Conservation (phyloP, 1,140 invertebrate genomes). For the Metaphire vulgaris region DNA sequence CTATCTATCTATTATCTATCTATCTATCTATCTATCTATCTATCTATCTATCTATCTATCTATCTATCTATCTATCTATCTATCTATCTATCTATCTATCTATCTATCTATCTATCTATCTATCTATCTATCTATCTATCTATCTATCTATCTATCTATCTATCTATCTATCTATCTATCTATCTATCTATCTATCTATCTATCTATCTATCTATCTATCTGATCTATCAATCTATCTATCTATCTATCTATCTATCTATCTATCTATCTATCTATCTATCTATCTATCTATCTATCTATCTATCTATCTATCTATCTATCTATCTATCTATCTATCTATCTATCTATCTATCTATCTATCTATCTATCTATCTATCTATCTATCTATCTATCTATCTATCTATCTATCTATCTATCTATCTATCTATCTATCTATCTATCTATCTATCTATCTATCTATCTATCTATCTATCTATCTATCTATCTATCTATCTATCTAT, state of each 20-base stretch:
- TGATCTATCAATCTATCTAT: neutral
- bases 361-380: neutral
- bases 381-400: neutral
- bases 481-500: slow-evolving; percentile 3
- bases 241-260: neutral
- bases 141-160: slow-evolving; percentile 3
- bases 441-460: neutral
- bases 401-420: slow-evolving; percentile 1
- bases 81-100: too few relatives aligned
- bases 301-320: slow-evolving; percentile 3
- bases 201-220: slow-evolving; percentile 3
- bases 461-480: neutral
- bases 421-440: neutral
- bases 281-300: slow-evolving; percentile 3
- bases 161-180: slow-evolving; percentile 3
- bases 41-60: too few relatives aligned
- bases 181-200: slow-evolving; percentile 3
- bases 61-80: too few relatives aligned
- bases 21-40: too few relatives aligned
- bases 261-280: slow-evolving; percentile 1
- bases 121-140: slow-evolving; percentile 3
- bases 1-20: too few relatives aligned
- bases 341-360: neutral
- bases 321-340: slow-evolving; percentile 3
- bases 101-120: neutral